Percentiles rank a stretch among this genome's conserved stretches.
Conservation (phyloP, 2,888 invertebrate genomes). For the Xestia ashworthii region DNA sequence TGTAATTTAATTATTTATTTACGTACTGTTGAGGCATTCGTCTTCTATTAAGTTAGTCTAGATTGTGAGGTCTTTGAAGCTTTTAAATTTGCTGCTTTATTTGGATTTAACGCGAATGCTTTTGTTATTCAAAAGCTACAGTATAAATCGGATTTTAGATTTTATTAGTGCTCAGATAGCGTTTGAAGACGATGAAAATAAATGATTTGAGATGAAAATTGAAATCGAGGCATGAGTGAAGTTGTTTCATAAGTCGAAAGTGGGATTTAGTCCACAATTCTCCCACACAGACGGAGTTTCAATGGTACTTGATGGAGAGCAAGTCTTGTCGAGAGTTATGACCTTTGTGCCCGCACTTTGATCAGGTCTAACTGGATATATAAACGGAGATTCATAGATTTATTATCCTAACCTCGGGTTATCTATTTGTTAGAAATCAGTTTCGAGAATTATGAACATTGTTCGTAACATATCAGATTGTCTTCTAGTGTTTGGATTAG, state of each 20-base stretch:
- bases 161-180: conserved; percentile 11
- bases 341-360: conserved; percentile 69
- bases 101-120: conserved; percentile 21
- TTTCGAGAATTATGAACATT: conserved; percentile 35
- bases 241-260: conserved; percentile 58
- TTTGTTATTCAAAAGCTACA: conserved; percentile 1
- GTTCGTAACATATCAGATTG: conserved; percentile 21
- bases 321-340: conserved; percentile 70
- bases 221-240: conserved; percentile 40
- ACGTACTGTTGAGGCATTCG: conserved; percentile 48
- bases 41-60: conserved; percentile 58
- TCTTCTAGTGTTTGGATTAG: conserved; percentile 16
- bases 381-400: conserved; percentile 39
- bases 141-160: neutral
- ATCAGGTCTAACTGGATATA: conserved; percentile 52
- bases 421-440: conserved; percentile 47
- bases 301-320: conserved; percentile 72
- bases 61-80: conserved; percentile 42
- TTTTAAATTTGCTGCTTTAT: conserved; percentile 36
- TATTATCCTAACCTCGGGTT: conserved; percentile 30
- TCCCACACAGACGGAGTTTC: conserved; percentile 68
- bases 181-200: neutral
- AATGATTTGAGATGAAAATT: conserved; percentile 5
- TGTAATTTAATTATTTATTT: conserved; percentile 65
- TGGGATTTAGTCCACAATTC: conserved; percentile 58